Evolutionary conservation across 2,888 invertebrate species (phyloP).

Genomic region (Sinhomidia bicolor): DNA sequence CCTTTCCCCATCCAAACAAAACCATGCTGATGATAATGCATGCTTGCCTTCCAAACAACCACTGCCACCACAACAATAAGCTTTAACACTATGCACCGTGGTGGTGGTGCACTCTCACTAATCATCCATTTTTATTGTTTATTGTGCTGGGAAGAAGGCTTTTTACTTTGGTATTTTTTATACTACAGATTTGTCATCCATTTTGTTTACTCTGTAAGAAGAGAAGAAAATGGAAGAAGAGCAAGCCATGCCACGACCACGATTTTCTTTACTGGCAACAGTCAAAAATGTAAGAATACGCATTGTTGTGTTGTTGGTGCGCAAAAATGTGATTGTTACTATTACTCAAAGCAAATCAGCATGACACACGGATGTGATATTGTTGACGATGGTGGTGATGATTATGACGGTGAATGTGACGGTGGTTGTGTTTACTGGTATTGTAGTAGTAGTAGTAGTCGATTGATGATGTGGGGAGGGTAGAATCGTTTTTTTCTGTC

Average conservation of each 20-base stretch:
- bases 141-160: conserved; percentile 22
- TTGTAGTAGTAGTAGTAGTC: too few relatives aligned
- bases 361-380: conserved; percentile 56
- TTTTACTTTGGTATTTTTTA: background rate
- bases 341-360: conserved; percentile 63
- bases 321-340: conserved; percentile 47
- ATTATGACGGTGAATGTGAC: conserved; percentile 48
- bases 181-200: background rate
- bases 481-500: background rate
- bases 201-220: conserved; percentile 20
- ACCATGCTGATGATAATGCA: too few relatives aligned
- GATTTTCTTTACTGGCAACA: background rate
- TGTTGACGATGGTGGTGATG: conserved; percentile 39
- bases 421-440: conserved; percentile 11
- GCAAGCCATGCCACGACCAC: conserved; percentile 60
- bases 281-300: conserved; percentile 9
- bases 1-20: background rate
- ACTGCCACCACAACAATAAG: background rate
- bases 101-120: conserved; percentile 49
- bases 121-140: conserved; percentile 42
- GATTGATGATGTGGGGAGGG: conserved; percentile 45
- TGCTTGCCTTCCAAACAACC: background rate
- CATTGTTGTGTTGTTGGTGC: background rate
- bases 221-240: conserved; percentile 41
- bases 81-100: background rate